phyloP scores from a whole-genome alignment of 1,140 invertebrate species.

The Caerostris darwini region DNA sequence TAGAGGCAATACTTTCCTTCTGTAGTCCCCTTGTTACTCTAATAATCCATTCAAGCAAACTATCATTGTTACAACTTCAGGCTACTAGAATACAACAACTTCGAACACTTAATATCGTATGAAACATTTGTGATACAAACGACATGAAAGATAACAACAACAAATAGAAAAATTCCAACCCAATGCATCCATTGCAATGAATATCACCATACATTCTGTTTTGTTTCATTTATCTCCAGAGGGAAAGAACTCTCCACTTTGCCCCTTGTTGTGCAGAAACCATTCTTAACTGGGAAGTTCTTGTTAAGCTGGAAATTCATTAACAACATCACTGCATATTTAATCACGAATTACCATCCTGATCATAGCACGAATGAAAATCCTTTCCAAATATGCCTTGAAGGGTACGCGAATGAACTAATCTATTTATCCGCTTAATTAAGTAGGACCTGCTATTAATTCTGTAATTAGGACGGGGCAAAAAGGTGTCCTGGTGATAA shows the following conservation, averaged over 20 bases:
- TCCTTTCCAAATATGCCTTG: background rate
- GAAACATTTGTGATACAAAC: too few relatives aligned
- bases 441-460: constrained; percentile 1
- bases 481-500: background rate
- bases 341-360: constrained; percentile 17
- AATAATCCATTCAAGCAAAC: too few relatives aligned
- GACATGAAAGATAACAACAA: too few relatives aligned
- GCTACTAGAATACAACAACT: too few relatives aligned
- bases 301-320: background rate
- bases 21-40: too few relatives aligned
- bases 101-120: too few relatives aligned
- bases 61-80: too few relatives aligned
- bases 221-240: background rate
- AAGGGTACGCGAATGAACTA: background rate
- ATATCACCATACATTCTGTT: background rate
- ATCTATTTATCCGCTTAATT: constrained; percentile 13
- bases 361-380: background rate
- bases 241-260: background rate
- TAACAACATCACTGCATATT: background rate
- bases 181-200: background rate
- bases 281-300: too few relatives aligned
- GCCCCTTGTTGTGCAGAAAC: background rate
- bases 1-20: too few relatives aligned
- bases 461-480: background rate
- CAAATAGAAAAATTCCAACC: background rate